Evolutionary conservation across 2,797 vertebrate species (phyloP).

Genomic region (Remorina albescens): DNA sequence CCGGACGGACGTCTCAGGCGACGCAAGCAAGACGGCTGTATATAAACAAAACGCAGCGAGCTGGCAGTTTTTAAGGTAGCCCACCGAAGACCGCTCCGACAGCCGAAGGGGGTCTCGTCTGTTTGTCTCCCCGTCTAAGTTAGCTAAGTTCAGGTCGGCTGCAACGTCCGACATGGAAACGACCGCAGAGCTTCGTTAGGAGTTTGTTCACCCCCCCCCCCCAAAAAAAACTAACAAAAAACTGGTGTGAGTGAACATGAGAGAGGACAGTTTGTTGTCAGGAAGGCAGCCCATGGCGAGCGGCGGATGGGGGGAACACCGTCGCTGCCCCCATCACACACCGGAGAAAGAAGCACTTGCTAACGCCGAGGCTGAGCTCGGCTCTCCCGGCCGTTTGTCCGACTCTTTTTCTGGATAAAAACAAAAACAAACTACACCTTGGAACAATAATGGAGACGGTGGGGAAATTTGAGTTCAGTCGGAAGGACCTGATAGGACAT

Average conservation of each 20-base stretch:
- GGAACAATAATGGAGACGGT: slow-evolving; percentile 89
- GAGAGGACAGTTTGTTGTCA: slow-evolving; percentile 68
- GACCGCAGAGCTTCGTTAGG: slow-evolving; percentile 36
- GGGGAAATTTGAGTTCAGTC: slow-evolving; percentile 97
- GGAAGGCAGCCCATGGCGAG: slow-evolving; percentile 86
- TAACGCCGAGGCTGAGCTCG: slow-evolving; percentile 57
- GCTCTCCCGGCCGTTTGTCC: slow-evolving; percentile 54
- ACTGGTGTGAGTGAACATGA: slow-evolving; percentile 80
- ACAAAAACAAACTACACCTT: too few relatives aligned
- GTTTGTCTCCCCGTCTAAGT: slow-evolving; percentile 19
- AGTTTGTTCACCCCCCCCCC: too few relatives aligned
- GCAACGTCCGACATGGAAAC: slow-evolving; percentile 54
- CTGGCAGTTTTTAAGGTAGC: slow-evolving; percentile 78
- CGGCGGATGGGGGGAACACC: slow-evolving; percentile 76
- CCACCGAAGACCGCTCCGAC: slow-evolving; percentile 31
- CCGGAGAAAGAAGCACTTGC: slow-evolving; percentile 70
- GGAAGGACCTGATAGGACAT: slow-evolving; percentile 96
- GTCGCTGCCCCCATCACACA: slow-evolving; percentile 71
- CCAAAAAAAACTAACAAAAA: too few relatives aligned
- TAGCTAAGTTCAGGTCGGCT: slow-evolving; percentile 25
- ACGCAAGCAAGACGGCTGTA: slow-evolving; percentile 52
- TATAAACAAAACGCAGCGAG: slow-evolving; percentile 78
- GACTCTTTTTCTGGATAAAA: slow-evolving; percentile 49
- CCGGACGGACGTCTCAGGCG: slow-evolving; percentile 14
- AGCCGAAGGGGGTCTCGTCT: slow-evolving; percentile 1